phyloP scores from a whole-genome alignment of 1,140 invertebrate species.

The Neodiprion fabricii region DNA sequence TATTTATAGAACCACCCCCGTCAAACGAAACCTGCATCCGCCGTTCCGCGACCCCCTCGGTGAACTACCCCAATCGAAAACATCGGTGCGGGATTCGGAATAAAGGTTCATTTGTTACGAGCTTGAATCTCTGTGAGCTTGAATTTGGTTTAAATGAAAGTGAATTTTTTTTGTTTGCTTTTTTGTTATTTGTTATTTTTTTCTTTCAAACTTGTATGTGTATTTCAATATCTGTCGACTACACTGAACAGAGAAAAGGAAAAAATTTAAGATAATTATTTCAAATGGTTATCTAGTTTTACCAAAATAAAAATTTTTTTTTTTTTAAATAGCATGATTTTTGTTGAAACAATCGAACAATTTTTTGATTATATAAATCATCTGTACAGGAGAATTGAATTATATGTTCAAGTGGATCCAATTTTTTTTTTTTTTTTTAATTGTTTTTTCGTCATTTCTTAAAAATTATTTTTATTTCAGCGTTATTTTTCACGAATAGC shows the following conservation, averaged over 20 bases:
- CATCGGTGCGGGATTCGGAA: too few relatives aligned
- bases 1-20: conserved; percentile 53
- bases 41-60: neutral
- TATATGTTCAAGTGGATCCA: too few relatives aligned
- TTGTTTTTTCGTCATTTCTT: too few relatives aligned
- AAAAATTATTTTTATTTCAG: too few relatives aligned
- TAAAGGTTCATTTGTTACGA: too few relatives aligned
- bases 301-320: neutral
- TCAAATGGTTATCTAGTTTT: neutral
- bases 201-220: neutral
- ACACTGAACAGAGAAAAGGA: neutral
- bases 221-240: neutral
- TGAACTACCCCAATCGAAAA: neutral
- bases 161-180: neutral
- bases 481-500: too few relatives aligned
- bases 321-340: neutral
- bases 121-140: too few relatives aligned
- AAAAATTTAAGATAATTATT: too few relatives aligned
- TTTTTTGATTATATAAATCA: too few relatives aligned
- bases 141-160: too few relatives aligned
- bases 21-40: conserved; percentile 37
- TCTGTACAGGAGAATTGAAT: too few relatives aligned
- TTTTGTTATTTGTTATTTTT: neutral
- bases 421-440: too few relatives aligned
- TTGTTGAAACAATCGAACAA: neutral